Base-by-base conservation (phyloP, 2,797 vertebrate species). In the Chlorospingus flavigularis region DNA sequence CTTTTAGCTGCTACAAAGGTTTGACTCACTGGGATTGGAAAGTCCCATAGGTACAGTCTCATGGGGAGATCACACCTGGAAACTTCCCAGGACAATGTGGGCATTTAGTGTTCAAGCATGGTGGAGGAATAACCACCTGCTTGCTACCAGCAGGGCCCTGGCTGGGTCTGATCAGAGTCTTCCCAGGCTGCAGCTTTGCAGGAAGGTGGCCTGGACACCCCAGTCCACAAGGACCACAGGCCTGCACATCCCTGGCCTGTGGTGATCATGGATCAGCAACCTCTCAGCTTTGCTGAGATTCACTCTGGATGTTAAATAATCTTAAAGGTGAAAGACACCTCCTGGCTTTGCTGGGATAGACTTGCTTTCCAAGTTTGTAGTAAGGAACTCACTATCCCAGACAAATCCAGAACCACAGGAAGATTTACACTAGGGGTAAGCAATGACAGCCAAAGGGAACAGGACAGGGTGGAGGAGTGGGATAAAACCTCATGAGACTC, bases 231-330 rank as follows among this genome's bases (percentile, higher is more conserved):
- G 37, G 37, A 11, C 14, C 55, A 21, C 30, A 50, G 40, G 10
- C 11, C 39, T 18, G 35, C 24, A 58, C 16, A 28, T 16, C 17
- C 11, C 39, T 20, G 54, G 2, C 30, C 43, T 35, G 23, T 2
- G 11, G 15, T 7, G 43, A 33, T 42, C 54, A 48, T 0, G 0
- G 48, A 42, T 18, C 61, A 61, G 42, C 62, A 45, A 37, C n/a
- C 47, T 17, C 13, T 48, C 63, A 65, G 31, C 37, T 42, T 35
- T 57, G 37, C 42, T 3, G 4, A 33, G 25, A 33, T 31, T 53
- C 31, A 57, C 28, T 40, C 67, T 21, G 12, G 30, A 57, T 8
- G 7, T n/a, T 40, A 54, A 66, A 50, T 19, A 18, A 54, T 25
- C 48, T 33, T 19, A 17, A 37, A 57, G n/a, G 43, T 45, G 35